A percentile compares a stretch with the other conserved stretches of the same genome.
Evolutionary conservation across 2,113 vertebrate genomes (phyloP).

Genomic region (Peucedramus taeniatus): DNA sequence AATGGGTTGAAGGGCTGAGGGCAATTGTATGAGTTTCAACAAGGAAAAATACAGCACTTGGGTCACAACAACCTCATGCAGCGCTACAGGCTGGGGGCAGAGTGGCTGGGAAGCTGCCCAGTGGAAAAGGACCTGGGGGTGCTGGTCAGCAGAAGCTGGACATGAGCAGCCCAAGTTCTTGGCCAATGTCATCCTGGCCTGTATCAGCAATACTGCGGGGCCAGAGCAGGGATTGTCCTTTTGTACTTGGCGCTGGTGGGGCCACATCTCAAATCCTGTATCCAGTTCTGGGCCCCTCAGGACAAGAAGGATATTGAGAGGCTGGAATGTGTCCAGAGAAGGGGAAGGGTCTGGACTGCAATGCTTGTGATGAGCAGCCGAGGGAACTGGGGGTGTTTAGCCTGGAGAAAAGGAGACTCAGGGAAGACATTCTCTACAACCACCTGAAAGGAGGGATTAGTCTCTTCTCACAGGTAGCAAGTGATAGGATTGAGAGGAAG

Average conservation of each 20-base stretch:
- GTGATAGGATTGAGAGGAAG: neutral
- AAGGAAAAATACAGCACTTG: neutral
- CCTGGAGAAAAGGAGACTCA: neutral
- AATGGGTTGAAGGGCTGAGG: neutral
- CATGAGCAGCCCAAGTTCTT: neutral
- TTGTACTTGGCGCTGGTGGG: rapidly evolving
- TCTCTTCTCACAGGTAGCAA: neutral
- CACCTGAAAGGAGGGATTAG: neutral
- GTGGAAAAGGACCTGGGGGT: neutral
- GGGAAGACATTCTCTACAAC: neutral
- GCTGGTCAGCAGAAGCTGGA: neutral
- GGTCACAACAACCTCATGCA: no score
- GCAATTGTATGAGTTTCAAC: rapidly evolving
- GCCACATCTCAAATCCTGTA: rapidly evolving
- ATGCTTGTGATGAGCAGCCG: rapidly evolving
- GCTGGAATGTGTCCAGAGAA: rapidly evolving
- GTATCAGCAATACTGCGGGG: neutral
- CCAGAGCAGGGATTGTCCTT: no score
- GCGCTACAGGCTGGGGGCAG: neutral
- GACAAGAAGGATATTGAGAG: neutral
- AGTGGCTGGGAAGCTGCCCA: neutral
- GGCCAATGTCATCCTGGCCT: neutral
- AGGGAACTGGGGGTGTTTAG: neutral
- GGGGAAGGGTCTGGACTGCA: neutral
- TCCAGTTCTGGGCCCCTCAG: neutral